Conservation (phyloP, 2,113 vertebrate genomes). For the Rhegmatorhina hoffmannsi region DNA sequence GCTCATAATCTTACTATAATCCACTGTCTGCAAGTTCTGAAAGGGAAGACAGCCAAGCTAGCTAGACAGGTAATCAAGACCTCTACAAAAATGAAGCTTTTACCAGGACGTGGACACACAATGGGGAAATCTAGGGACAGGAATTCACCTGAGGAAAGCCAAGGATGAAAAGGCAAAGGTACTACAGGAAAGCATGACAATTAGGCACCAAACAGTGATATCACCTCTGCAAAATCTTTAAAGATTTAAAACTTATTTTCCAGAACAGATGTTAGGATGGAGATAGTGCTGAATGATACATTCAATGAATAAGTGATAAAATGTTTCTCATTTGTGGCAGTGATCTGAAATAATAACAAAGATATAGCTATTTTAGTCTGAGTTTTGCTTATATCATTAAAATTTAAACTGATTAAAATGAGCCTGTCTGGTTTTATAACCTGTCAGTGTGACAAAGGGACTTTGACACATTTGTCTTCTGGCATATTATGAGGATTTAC, state of each 20-base stretch:
- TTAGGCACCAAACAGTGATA: not conserved
- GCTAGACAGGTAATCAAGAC: not conserved
- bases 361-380: not conserved
- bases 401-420: slow-evolving; percentile 64
- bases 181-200: not conserved
- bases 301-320: slow-evolving; percentile 27
- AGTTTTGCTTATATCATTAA: slow-evolving; percentile 67
- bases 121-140: not conserved
- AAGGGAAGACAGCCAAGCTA: not conserved
- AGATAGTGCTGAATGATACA: not conserved
- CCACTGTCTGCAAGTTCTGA: not conserved
- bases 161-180: not conserved
- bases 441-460: slow-evolving; percentile 55
- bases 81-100: rapidly evolving
- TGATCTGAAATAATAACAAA: slow-evolving; percentile 35
- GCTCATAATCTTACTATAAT: not conserved
- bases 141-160: rapidly evolving
- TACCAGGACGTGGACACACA: not conserved
- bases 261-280: not conserved
- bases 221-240: not conserved
- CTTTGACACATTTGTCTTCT: slow-evolving; percentile 60
- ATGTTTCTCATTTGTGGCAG: not conserved
- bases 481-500: slow-evolving; percentile 50
- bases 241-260: not conserved
- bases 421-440: slow-evolving; percentile 59